These are phyloP conservation scores for Disparrhopalites patrizii DNA, from an alignment of 2,888 invertebrate genomes.

Conservation along the genomic window DNA sequence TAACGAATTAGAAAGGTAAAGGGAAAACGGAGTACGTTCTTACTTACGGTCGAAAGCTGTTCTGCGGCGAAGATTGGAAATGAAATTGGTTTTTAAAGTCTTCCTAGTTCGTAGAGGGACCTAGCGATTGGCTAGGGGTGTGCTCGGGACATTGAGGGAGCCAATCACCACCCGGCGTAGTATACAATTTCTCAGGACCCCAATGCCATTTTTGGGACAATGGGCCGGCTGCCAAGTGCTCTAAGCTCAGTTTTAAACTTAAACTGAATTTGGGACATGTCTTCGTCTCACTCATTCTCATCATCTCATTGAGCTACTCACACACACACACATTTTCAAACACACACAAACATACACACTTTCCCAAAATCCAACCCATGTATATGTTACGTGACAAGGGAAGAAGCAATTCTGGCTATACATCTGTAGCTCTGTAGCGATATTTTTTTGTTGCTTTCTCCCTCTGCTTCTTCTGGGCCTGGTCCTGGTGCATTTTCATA, in stretches of 20 bases:
- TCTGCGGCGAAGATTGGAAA: slow-evolving; percentile 58
- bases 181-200: slow-evolving; percentile 28
- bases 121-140: slow-evolving; percentile 14
- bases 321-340: neutral
- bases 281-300: slow-evolving; percentile 6
- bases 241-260: slow-evolving; percentile 26
- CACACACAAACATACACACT: neutral
- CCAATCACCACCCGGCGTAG: slow-evolving; percentile 16
- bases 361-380: too few relatives aligned
- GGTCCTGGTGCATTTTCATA: too few relatives aligned
- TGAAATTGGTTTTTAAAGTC: slow-evolving; percentile 47
- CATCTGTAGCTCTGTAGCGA: too few relatives aligned
- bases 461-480: too few relatives aligned
- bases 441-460: neutral
- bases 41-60: slow-evolving; percentile 96
- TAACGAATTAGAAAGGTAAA: neutral
- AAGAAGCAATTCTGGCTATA: too few relatives aligned
- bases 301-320: neutral
- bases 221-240: slow-evolving; percentile 31
- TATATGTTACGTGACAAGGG: too few relatives aligned
- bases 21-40: slow-evolving; percentile 17
- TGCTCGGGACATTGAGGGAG: neutral
- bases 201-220: slow-evolving; percentile 38
- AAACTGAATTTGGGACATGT: slow-evolving; percentile 27
- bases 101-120: slow-evolving; percentile 24